Evolutionary conservation across 2,888 invertebrate genomes (phyloP), one percentile per base, ranked within the genome.

Genomic region (Beris morrisii): DNA sequence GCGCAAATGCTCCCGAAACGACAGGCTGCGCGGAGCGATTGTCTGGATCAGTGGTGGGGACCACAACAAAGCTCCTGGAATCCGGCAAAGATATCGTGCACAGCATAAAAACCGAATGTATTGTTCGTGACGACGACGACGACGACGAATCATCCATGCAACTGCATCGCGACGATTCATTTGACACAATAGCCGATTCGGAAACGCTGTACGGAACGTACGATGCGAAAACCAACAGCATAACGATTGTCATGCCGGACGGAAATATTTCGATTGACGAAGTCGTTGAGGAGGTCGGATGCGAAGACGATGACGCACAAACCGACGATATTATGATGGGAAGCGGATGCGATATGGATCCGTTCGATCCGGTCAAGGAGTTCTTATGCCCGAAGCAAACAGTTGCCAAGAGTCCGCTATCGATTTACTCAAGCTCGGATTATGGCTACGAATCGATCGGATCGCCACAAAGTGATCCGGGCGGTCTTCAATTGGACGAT

Each of bases 31-130:
- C 79, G 78, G 74, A 79, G 79, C 77, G 78, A 78, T 57, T 79
- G 85, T 73, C 84, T 86, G 79, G 83, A 87, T 76, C 88, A 89
- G 74, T 93, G 93, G 92, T 92, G 93, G 93, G 92, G 92, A 70
- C 88, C 88, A 61, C 90, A 91, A 76, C 92, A 92, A 82, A 90
- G 86, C 81, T 88, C 83, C 74, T 93, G 92, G 93, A 92, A 91
- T 79, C 92, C 92, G 73, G 84, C 90, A 31, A 70, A 69, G 59
- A 68, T 69, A 67, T 69, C 71, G 12, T 61, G 61, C 71, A 68
- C 66, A 71, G 67, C 70, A 38, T 67, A 70, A 65, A 64, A 44
- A 11, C 13, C 58, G 44, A 38, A 38, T 31, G 31, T 31, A 48
- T 50, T 38, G 12, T 12, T 7, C 13, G 22, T 9, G 13, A 30